Conservation (phyloP, 2,113 vertebrate species). For the Neodon shergylaensis region DNA sequence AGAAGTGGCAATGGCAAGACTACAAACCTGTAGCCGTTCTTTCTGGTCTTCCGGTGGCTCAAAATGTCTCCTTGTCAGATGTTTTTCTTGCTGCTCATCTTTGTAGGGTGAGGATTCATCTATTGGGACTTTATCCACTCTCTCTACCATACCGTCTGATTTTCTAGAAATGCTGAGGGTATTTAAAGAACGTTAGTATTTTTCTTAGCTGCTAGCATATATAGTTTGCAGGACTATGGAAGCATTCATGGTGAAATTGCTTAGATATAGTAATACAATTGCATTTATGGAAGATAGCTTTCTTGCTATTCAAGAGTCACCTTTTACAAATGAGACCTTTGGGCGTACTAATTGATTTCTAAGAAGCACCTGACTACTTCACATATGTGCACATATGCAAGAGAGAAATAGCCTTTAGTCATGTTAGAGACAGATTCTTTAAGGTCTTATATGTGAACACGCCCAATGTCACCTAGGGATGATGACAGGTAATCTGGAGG, state of each 20-base stretch:
- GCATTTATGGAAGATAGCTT: not conserved
- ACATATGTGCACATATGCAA: not conserved
- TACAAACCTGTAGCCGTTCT: constrained; percentile 88
- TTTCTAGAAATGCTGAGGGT: constrained; percentile 78
- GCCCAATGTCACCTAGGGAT: not conserved
- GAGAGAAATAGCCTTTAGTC: not conserved
- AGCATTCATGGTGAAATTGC: constrained; percentile 23
- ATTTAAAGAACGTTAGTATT: constrained; percentile 40
- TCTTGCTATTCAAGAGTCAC: not conserved
- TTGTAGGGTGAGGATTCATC: constrained; percentile 83
- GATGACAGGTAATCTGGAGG: not conserved
- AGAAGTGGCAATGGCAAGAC: not conserved
- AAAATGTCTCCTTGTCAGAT: constrained; percentile 85
- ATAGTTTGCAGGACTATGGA: not conserved
- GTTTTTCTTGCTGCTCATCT: constrained; percentile 86
- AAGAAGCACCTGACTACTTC: not conserved
- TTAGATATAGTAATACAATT: not conserved
- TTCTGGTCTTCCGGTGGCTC: constrained; percentile 85
- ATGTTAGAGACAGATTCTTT: not conserved
- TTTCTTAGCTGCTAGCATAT: not conserved
- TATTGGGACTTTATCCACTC: constrained; percentile 84
- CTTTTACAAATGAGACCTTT: not conserved
- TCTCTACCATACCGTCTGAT: constrained; percentile 85
- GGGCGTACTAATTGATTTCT: constrained; percentile 9
- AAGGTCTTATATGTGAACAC: not conserved